Evolutionary conservation across 2,888 invertebrate genomes (phyloP), one percentile per base, ranked within the genome.

Genomic region (Periphyllus acericola): DNA sequence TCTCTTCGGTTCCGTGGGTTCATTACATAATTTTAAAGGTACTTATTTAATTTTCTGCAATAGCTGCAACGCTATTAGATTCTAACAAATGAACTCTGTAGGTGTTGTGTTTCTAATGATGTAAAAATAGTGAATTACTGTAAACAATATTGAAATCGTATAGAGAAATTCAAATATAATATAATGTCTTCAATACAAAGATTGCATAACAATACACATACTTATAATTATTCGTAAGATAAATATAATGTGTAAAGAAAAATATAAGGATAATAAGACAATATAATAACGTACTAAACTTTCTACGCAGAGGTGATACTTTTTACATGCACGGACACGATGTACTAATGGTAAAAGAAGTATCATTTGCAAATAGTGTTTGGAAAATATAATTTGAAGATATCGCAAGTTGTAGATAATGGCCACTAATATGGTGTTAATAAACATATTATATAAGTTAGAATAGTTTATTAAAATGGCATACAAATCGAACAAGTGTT

Each of bases 21-120:
- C 96, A 97, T 92, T 96, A 96, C 92, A 93, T 96, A 90, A 95
- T 97, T 92, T 93, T 96, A 92, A 95, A 95, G 93, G 96, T 96
- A 92, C 32, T 36, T 74, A 36, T 32, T 46, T 46, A 46, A 46
- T 46, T 78, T 85, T 25, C 46, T 34, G 55, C 52, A 55, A 72
- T 71, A 71, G n/a, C n/a, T n/a, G n/a, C 21, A 46, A 34, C 29
- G 9, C 46, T n/a, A 34, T 60, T 72, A 83, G 60, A 60, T 60
- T 36, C 36, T 72, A 32, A 52, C 34, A 83, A 83, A 72, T 9
- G n/a, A 68, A 40, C 83, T 21, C 60, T 60, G 60, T 75, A 29
- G 60, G 83, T 60, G 60, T 60, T 60, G 21, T 52, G 74, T 19
- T 75, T 60, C 29, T 29, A 75, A 83, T 32, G 21, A 36, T 74